These are phyloP conservation scores for Lipophrys pholis DNA, from an alignment of 2,113 vertebrate species.

Conservation along the genomic window DNA sequence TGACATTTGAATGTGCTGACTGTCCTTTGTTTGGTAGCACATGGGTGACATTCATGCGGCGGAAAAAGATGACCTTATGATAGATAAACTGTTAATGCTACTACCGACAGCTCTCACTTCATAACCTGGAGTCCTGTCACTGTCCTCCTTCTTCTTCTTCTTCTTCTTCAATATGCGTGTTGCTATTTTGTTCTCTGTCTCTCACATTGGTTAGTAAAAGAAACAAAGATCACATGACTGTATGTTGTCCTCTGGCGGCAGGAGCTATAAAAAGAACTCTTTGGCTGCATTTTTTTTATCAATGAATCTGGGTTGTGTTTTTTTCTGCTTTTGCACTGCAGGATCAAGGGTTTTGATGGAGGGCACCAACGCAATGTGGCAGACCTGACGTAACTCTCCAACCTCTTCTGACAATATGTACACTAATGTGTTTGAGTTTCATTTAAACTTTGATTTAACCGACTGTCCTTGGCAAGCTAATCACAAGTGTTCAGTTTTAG, in stretches of 20 bases:
- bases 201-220: constrained; percentile 45
- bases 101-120: constrained; percentile 3
- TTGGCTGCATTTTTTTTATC: constrained; percentile 70
- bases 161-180: not conserved
- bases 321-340: constrained; percentile 34
- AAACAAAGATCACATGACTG: constrained; percentile 43
- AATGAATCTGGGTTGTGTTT: constrained; percentile 56
- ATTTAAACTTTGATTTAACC: constrained; percentile 64
- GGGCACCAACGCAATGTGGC: constrained; percentile 63
- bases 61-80: constrained; percentile 81
- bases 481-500: constrained; percentile 59
- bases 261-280: constrained; percentile 65
- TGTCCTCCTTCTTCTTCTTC: constrained; percentile 20
- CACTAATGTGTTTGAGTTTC: constrained; percentile 68
- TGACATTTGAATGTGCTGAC: constrained; percentile 80
- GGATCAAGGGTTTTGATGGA: constrained; percentile 69
- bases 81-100: constrained; percentile 63
- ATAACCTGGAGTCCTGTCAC: constrained; percentile 18
- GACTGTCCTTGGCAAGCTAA: constrained; percentile 15
- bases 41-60: constrained; percentile 51
- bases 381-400: constrained; percentile 65
- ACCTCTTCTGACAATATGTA: constrained; percentile 66
- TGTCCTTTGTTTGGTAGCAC: constrained; percentile 58
- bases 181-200: constrained; percentile 10
- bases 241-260: constrained; percentile 59